These are phyloP conservation scores for Dioctria linearis DNA, from an alignment of 2,888 invertebrate species.

Conservation along the genomic window DNA sequence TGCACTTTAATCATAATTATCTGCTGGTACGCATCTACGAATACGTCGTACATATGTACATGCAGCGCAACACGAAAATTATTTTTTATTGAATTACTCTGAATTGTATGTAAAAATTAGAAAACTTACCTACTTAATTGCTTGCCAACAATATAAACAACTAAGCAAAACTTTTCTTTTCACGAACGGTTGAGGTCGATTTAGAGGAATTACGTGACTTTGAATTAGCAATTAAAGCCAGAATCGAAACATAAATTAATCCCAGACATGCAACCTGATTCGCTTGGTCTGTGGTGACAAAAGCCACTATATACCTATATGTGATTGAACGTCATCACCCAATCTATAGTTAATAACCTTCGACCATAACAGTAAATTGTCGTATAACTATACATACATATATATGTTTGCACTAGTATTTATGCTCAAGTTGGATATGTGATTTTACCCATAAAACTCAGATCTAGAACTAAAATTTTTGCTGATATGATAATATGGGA, in stretches of 20 bases:
- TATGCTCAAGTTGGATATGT: slow-evolving; percentile 7
- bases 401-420: not conserved
- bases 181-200: too few species aligned
- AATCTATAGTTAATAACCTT: slow-evolving; percentile 18
- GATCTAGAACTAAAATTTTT: not conserved
- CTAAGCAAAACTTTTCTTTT: too few species aligned
- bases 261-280: not conserved
- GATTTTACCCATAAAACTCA: not conserved
- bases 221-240: too few species aligned
- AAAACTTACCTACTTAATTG: not conserved
- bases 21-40: too few species aligned
- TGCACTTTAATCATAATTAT: slow-evolving; percentile 2
- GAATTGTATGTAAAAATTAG: too few species aligned
- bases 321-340: not conserved
- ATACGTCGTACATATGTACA: too few species aligned
- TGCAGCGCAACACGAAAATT: too few species aligned
- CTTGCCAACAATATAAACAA: not conserved
- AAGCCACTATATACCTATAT: not conserved
- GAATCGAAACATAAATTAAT: not conserved
- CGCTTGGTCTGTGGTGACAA: not conserved
- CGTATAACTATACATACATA: too few species aligned
- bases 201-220: too few species aligned
- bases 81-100: too few species aligned
- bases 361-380: slow-evolving; percentile 15
- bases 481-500: not conserved